A percentile compares a stretch with the other conserved stretches of the same genome.
phyloP scores from a whole-genome alignment of 1,140 invertebrate genomes.

The Ruditapes philippinarum region DNA sequence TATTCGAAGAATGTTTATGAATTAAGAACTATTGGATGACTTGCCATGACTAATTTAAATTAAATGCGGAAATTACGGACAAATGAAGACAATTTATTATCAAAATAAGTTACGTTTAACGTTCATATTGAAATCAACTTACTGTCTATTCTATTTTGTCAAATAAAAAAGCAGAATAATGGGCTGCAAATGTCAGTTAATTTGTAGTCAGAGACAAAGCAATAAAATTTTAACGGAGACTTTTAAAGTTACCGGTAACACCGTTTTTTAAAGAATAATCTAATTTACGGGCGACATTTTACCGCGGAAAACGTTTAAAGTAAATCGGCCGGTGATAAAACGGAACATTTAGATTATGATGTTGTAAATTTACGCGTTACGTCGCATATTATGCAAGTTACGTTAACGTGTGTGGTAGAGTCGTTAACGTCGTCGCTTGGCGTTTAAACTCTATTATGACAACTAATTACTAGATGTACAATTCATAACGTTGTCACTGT shows the following conservation, averaged over 20 bases:
- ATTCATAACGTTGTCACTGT: slow-evolving; percentile 61
- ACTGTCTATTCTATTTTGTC: too few relatives aligned
- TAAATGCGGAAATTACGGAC: too few relatives aligned
- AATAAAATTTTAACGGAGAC: not conserved
- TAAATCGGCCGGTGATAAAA: not conserved
- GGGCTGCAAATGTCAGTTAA: not conserved
- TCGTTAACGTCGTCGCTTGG: slow-evolving; percentile 3
- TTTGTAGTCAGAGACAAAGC: not conserved
- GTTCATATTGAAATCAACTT: too few relatives aligned
- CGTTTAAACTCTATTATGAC: slow-evolving; percentile 37
- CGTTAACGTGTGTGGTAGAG: slow-evolving; percentile 56
- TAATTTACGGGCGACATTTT: not conserved
- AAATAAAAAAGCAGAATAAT: too few relatives aligned
- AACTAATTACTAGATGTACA: slow-evolving; percentile 47
- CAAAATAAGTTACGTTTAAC: too few relatives aligned
- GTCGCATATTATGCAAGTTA: slow-evolving; percentile 13
- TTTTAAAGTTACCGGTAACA: not conserved
- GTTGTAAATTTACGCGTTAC: slow-evolving; percentile 22
- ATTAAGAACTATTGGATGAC: too few relatives aligned
- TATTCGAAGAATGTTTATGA: too few relatives aligned
- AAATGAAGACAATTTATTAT: too few relatives aligned
- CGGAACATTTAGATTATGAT: not conserved
- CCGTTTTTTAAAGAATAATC: not conserved
- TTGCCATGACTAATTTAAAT: too few relatives aligned
- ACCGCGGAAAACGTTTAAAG: not conserved